Evolutionary conservation across 2,888 invertebrate genomes (phyloP).

Genomic region (Drosophila atripex): DNA sequence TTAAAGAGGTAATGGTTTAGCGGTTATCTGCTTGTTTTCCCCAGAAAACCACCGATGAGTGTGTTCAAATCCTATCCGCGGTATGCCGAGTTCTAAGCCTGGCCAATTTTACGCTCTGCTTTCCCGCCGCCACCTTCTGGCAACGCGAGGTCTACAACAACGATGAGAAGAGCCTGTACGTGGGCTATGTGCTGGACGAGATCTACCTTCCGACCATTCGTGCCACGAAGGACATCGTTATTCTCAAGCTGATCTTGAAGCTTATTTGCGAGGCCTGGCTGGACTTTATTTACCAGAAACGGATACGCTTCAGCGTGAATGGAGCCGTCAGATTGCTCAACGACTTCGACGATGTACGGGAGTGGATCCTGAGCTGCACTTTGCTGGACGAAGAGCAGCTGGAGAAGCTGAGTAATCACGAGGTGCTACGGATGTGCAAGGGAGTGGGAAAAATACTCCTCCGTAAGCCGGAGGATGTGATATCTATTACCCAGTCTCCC

Average conservation of each 20-base stretch:
- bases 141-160: slow-evolving; percentile 79
- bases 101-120: slow-evolving; percentile 92
- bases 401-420: slow-evolving; percentile 84
- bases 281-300: slow-evolving; percentile 92
- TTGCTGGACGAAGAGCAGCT: slow-evolving; percentile 85
- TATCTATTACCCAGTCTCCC: slow-evolving; percentile 88
- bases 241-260: slow-evolving; percentile 90
- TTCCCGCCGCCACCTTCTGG: slow-evolving; percentile 90
- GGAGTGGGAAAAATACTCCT: slow-evolving; percentile 92
- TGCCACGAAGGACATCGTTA: slow-evolving; percentile 89
- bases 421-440: slow-evolving; percentile 88
- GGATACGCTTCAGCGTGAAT: slow-evolving; percentile 91
- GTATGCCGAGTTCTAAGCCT: slow-evolving; percentile 91
- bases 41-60: slow-evolving; percentile 89
- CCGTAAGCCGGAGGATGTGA: slow-evolving; percentile 92
- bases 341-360: slow-evolving; percentile 92
- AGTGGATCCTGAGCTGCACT: slow-evolving; percentile 89
- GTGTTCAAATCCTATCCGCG: slow-evolving; percentile 88
- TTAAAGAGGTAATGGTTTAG: not conserved
- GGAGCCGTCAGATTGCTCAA: slow-evolving; percentile 91
- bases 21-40: not conserved
- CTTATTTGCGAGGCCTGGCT: slow-evolving; percentile 95
- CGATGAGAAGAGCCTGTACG: slow-evolving; percentile 86
- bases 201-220: slow-evolving; percentile 91
- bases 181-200: slow-evolving; percentile 89